Conservation (phyloP, 2,113 vertebrate genomes). For the Cercopithecus mona region DNA sequence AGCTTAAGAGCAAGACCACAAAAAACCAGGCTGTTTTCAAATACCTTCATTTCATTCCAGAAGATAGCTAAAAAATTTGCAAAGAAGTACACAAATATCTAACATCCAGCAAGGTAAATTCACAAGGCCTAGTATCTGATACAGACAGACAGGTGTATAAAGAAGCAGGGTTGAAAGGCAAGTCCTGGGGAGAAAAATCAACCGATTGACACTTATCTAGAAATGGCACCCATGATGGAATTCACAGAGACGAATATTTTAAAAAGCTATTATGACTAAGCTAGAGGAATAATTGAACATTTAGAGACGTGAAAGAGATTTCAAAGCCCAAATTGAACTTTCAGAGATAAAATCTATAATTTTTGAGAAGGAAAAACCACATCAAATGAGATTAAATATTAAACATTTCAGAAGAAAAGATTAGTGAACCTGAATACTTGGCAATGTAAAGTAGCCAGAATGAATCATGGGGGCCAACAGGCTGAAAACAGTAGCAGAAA, state of each 20-base stretch:
- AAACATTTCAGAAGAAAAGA: background rate
- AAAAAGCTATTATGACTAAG: background rate
- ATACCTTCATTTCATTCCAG: background rate
- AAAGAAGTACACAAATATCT: background rate
- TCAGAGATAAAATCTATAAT: background rate
- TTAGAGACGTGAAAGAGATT: background rate
- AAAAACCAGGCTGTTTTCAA: background rate
- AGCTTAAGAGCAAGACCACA: background rate
- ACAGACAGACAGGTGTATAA: background rate
- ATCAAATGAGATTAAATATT: background rate
- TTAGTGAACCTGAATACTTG: background rate
- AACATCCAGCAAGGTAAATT: background rate
- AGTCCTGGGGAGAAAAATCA: background rate
- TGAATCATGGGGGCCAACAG: background rate
- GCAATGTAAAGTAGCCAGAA: background rate
- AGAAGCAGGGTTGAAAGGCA: background rate
- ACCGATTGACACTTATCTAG: background rate
- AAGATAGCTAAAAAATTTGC: background rate
- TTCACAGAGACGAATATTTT: background rate
- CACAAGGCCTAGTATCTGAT: too few species aligned
- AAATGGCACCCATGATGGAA: background rate
- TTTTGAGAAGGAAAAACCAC: background rate
- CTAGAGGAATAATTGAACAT: background rate
- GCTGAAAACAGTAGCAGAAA: background rate
- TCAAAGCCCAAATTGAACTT: background rate